A percentile compares a stretch with the other conserved stretches of the same genome.
These are phyloP conservation scores for Coregonus ussuriensis DNA, from an alignment of 2,797 vertebrate species.

Conservation along the genomic window DNA sequence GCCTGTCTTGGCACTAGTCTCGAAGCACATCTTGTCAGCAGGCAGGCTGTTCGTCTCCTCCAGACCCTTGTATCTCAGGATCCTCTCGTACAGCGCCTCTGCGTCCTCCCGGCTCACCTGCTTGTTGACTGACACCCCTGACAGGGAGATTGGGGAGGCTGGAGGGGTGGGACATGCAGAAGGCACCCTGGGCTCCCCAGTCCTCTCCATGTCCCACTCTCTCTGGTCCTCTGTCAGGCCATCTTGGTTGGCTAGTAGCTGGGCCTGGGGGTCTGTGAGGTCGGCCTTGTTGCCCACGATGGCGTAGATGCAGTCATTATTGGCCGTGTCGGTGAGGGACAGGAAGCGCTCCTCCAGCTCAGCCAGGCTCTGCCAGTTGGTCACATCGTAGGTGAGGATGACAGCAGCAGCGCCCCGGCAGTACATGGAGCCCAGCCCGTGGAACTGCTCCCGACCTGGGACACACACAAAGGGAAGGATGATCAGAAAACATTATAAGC, in stretches of 20 bases:
- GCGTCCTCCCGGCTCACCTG: slow-evolving; percentile 88
- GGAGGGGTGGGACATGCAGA: slow-evolving; percentile 58
- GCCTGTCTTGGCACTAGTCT: slow-evolving; percentile 95
- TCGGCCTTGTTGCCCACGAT: slow-evolving; percentile 96
- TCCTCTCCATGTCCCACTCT: not conserved
- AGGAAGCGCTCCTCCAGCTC: slow-evolving; percentile 96
- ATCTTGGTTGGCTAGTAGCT: slow-evolving; percentile 29
- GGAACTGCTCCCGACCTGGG: slow-evolving; percentile 95
- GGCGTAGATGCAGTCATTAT: slow-evolving; percentile 89
- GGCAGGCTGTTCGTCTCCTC: slow-evolving; percentile 84
- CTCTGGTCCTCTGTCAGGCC: slow-evolving; percentile 35
- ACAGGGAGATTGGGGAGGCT: slow-evolving; percentile 35
- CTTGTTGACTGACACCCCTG: slow-evolving; percentile 60
- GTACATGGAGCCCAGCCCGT: slow-evolving; percentile 97
- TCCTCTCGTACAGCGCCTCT: slow-evolving; percentile 82
- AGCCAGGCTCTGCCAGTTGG: slow-evolving; percentile 86
- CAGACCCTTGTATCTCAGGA: slow-evolving; percentile 88
- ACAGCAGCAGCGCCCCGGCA: slow-evolving; percentile 90
- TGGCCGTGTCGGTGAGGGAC: slow-evolving; percentile 91
- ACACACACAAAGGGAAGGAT: slow-evolving; percentile 11
- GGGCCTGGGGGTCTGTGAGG: slow-evolving; percentile 76
- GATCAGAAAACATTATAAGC: not conserved
- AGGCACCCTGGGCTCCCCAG: slow-evolving; percentile 43
- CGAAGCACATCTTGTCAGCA: slow-evolving; percentile 93
- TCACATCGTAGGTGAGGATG: slow-evolving; percentile 94